Conservation (phyloP, 2,888 invertebrate genomes). For the Tenodera sinensis region DNA sequence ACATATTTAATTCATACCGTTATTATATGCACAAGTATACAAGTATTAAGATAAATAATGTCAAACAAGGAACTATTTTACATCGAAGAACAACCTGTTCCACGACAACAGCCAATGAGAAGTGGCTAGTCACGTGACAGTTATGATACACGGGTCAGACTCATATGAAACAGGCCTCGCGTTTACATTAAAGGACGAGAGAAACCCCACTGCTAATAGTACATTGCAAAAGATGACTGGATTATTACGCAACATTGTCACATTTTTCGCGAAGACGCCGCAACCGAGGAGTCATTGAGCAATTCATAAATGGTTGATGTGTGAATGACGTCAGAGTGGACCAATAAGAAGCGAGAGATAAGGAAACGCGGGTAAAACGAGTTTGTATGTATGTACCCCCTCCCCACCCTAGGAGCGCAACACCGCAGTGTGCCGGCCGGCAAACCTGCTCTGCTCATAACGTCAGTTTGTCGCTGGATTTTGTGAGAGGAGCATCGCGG, state of each 20-base stretch:
- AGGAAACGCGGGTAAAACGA: not conserved
- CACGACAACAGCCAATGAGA: too few relatives aligned
- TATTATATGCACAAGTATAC: too few relatives aligned
- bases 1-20: too few relatives aligned
- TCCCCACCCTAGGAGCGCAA: not conserved
- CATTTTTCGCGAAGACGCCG: not conserved
- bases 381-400: not conserved
- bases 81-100: too few relatives aligned
- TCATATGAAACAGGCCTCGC: too few relatives aligned
- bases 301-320: not conserved
- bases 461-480: not conserved
- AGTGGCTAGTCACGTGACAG: too few relatives aligned
- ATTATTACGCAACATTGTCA: not conserved
- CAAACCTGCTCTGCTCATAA: not conserved
- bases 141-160: too few relatives aligned
- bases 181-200: not conserved
- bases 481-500: not conserved
- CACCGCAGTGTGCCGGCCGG: not conserved
- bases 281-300: not conserved
- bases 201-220: not conserved
- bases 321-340: not conserved
- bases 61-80: too few relatives aligned
- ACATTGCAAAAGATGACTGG: not conserved
- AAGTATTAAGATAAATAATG: too few relatives aligned
- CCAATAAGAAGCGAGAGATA: not conserved